Percentiles rank a stretch among this genome's conserved stretches.
phyloP scores from a whole-genome alignment of 2,888 invertebrate genomes.

The Nephrocerus scutellatus region DNA sequence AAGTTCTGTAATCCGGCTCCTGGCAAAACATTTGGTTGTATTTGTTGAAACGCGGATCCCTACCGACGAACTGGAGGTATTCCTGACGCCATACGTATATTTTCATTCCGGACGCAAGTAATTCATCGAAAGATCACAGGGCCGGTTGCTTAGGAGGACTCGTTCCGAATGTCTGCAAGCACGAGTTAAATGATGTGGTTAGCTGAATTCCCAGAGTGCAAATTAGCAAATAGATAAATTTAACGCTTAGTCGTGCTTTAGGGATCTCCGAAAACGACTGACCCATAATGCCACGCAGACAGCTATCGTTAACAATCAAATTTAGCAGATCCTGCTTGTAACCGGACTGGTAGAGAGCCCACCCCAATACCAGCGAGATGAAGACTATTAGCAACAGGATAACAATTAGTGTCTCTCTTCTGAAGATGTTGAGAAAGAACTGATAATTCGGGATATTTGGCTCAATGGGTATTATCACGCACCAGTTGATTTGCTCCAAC shows the following conservation, averaged over 20 bases:
- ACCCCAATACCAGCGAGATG: conserved; percentile 29
- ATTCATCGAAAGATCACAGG: conserved; percentile 30
- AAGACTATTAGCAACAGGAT: conserved; percentile 24
- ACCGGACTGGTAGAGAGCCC: conserved; percentile 25
- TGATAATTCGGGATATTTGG: conserved; percentile 29
- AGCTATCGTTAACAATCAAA: conserved; percentile 34
- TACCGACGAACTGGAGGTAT: conserved; percentile 24
- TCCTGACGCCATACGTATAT: conserved; percentile 28
- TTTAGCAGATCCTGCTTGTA: conserved; percentile 23
- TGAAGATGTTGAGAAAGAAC: conserved; percentile 33
- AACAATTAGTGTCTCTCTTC: conserved; percentile 26
- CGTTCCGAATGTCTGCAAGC: conserved; percentile 37
- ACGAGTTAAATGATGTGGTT: conserved; percentile 37
- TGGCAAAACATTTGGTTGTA: conserved; percentile 30
- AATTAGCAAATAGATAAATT: conserved; percentile 35
- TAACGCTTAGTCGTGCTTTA: conserved; percentile 27
- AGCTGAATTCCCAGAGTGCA: conserved; percentile 36
- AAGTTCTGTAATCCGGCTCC: conserved; percentile 25
- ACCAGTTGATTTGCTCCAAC: conserved; percentile 31
- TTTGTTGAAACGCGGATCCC: conserved; percentile 19
- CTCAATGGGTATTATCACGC: conserved; percentile 37
- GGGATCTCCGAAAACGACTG: conserved; percentile 34
- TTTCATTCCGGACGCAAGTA: conserved; percentile 28
- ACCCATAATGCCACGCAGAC: conserved; percentile 34
- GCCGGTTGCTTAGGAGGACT: conserved; percentile 31